Conservation (phyloP, 1,140 invertebrate genomes). For the Tetramorium alpestre region DNA sequence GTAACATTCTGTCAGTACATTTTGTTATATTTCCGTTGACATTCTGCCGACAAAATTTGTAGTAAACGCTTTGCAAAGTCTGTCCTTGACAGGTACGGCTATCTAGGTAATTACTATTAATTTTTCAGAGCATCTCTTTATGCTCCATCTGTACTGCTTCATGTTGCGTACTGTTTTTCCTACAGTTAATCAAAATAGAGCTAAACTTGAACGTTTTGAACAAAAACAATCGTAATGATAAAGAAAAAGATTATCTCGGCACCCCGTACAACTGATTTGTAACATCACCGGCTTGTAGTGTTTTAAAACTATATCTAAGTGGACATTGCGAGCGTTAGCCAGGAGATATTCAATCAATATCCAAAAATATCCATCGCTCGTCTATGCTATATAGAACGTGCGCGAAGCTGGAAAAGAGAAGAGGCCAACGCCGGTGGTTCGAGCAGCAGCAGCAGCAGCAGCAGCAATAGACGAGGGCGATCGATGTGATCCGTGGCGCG, state of each 20-base stretch:
- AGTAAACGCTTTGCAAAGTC: background rate
- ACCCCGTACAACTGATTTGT: background rate
- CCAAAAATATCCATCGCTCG: slow-evolving; percentile 39
- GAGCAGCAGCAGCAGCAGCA: background rate
- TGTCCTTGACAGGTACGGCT: background rate
- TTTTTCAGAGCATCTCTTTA: background rate
- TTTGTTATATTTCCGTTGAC: too few relatives aligned
- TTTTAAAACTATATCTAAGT: background rate
- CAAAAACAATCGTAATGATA: background rate
- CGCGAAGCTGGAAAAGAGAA: slow-evolving; percentile 14
- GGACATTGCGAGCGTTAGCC: slow-evolving; percentile 1
- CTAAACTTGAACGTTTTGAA: background rate
- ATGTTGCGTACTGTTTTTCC: background rate
- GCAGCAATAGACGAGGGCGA: slow-evolving; percentile 46
- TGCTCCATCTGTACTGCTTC: background rate
- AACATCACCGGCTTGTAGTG: background rate
- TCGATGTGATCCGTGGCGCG: slow-evolving; percentile 62
- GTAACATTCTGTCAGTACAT: background rate
- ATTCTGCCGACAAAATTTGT: too few relatives aligned
- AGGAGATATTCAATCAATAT: slow-evolving; percentile 28
- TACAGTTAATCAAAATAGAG: background rate
- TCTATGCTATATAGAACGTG: background rate
- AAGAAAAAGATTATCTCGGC: background rate
- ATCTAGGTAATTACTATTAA: background rate
- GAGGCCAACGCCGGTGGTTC: slow-evolving; percentile 35